Evolutionary conservation across 2,888 invertebrate genomes (phyloP).

Genomic region (Machimus rusticus): DNA sequence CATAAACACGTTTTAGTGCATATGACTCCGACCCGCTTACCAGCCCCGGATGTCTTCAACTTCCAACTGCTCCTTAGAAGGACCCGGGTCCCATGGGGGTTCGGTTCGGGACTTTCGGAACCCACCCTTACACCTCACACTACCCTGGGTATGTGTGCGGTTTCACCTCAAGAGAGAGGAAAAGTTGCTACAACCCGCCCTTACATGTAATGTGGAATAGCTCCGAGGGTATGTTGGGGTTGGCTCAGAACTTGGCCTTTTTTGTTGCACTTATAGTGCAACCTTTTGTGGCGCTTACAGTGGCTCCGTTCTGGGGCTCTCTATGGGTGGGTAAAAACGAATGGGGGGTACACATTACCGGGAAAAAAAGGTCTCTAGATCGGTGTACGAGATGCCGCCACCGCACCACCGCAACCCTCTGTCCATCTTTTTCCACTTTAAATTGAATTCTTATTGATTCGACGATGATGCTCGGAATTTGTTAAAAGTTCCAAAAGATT

Average conservation of each 20-base stretch:
- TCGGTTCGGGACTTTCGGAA: neutral
- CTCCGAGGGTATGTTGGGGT: neutral
- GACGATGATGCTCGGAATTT: conserved; percentile 38
- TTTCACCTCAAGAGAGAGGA: conserved; percentile 35
- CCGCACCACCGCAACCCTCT: neutral
- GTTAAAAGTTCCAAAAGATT: conserved; percentile 26
- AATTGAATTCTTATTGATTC: conserved; percentile 43
- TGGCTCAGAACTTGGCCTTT: conserved; percentile 19
- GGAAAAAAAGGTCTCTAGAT: neutral
- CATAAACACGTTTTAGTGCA: conserved; percentile 38
- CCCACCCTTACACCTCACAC: neutral
- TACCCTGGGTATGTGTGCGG: neutral
- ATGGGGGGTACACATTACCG: neutral
- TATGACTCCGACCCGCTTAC: neutral
- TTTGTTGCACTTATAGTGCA: conserved; percentile 32
- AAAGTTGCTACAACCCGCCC: conserved; percentile 37
- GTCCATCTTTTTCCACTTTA: conserved; percentile 3
- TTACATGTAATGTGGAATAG: conserved; percentile 27
- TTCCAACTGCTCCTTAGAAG: neutral
- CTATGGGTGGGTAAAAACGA: neutral
- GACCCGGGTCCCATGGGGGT: neutral
- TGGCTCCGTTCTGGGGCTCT: neutral
- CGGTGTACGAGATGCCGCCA: neutral
- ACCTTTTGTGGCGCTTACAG: conserved; percentile 25
- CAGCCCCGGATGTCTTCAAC: neutral